Conservation (phyloP, 2,888 invertebrate species). For the Tetranychus truncatus region DNA sequence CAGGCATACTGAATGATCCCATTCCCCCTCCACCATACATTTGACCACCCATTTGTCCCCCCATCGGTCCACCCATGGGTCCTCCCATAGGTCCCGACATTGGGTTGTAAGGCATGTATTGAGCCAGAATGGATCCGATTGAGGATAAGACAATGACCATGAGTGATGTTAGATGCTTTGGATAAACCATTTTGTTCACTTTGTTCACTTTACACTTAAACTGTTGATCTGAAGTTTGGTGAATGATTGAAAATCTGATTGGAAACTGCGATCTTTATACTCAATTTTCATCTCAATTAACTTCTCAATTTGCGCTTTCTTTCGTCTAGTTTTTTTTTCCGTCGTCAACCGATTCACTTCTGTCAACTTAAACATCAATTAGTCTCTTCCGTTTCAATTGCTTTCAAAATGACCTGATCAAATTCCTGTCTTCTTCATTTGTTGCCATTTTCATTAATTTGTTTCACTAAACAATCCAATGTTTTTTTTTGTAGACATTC, state of each 20-base stretch:
- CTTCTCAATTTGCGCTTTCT: too few species aligned
- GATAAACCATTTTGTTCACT: neutral
- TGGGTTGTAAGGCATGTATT: neutral
- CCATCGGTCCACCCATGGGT: neutral
- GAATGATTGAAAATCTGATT: neutral
- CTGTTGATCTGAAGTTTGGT: neutral
- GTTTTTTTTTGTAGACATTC: neutral
- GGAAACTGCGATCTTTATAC: too few species aligned
- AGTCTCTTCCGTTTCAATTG: neutral
- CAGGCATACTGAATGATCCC: neutral
- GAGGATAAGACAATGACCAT: neutral
- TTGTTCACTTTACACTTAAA: neutral
- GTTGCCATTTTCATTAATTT: neutral
- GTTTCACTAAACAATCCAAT: neutral
- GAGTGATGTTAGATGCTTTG: neutral
- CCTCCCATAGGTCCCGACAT: neutral
- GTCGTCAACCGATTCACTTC: too few species aligned
- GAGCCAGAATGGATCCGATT: neutral
- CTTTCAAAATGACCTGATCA: neutral
- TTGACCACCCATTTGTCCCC: neutral
- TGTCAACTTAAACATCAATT: neutral
- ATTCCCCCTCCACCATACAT: neutral
- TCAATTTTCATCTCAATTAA: too few species aligned
- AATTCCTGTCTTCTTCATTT: neutral
- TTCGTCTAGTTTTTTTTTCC: neutral